phyloP scores from a whole-genome alignment of 1,140 invertebrate genomes.

The Whitmania pigra region DNA sequence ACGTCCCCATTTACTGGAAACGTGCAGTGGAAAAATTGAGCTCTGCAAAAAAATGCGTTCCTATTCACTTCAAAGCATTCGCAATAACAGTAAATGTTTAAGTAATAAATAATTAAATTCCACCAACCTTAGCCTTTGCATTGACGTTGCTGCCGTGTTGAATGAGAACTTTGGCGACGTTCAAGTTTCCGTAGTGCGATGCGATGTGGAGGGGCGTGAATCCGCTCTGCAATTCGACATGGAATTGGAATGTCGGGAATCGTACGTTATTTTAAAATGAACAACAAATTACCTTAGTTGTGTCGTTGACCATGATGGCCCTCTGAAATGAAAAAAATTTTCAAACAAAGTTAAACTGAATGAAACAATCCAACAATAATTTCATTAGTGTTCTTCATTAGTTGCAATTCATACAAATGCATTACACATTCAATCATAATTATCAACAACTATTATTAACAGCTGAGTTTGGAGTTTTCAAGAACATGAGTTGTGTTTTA shows the following conservation, averaged over 20 bases:
- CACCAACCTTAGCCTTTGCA: conserved; percentile 68
- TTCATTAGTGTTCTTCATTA: neutral
- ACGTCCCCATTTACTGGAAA: conserved; percentile 98
- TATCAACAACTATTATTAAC: too few species aligned
- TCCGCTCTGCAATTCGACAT: conserved; percentile 53
- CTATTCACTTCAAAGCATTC: neutral
- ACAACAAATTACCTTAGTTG: conserved; percentile 36
- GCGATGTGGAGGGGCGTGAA: conserved; percentile 97
- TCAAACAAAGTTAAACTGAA: neutral
- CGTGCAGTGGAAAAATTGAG: conserved; percentile 78
- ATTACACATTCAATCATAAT: too few species aligned
- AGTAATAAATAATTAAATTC: neutral
- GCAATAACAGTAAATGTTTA: neutral
- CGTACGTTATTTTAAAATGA: neutral
- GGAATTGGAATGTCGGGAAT: neutral
- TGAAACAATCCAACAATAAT: neutral
- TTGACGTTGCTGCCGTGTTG: conserved; percentile 93
- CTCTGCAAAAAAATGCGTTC: conserved; percentile 42
- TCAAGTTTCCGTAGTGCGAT: conserved; percentile 94
- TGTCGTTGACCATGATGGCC: conserved; percentile 41
- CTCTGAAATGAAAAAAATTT: conserved; percentile 26
- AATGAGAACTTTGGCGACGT: conserved; percentile 79
- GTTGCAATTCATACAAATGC: neutral
- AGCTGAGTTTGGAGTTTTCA: too few species aligned
- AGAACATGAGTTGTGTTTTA: too few species aligned